A percentile compares a stretch with the other conserved stretches of the same genome.
Evolutionary conservation across 1,140 invertebrate species (phyloP).

Genomic region (Colletes latitarsis): DNA sequence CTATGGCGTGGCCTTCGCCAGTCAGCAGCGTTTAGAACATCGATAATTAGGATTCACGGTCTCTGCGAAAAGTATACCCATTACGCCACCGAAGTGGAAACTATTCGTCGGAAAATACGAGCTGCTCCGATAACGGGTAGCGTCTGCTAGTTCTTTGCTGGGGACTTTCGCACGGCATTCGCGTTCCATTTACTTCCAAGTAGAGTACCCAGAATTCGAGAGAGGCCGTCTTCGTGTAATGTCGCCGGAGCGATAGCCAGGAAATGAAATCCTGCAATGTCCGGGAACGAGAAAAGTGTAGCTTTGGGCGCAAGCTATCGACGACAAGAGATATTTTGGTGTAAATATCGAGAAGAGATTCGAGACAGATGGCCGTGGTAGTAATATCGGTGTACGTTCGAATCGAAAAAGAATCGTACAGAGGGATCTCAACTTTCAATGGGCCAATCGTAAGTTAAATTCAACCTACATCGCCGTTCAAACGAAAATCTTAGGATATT

Average conservation of each 20-base stretch:
- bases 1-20: too few relatives aligned
- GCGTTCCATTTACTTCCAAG: too few relatives aligned
- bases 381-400: too few relatives aligned
- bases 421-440: background rate
- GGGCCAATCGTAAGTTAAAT: too few relatives aligned
- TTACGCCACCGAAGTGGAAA: background rate
- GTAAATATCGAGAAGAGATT: background rate
- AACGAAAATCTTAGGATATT: too few relatives aligned
- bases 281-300: background rate
- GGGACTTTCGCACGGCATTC: background rate
- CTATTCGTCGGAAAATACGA: constrained; percentile 11
- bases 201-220: background rate
- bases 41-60: constrained; percentile 11
- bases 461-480: too few relatives aligned
- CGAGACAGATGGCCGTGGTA: background rate
- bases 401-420: too few relatives aligned
- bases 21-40: too few relatives aligned
- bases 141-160: background rate
- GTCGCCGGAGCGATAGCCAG: constrained; percentile 4
- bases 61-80: constrained; percentile 4
- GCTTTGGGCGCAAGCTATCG: background rate
- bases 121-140: background rate
- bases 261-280: constrained; percentile 17
- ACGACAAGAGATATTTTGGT: background rate
- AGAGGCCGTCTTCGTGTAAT: background rate